A percentile compares a stretch with the other conserved stretches of the same genome.
Evolutionary conservation across 1,140 invertebrate species (phyloP).

Genomic region (Hyposmocoma kahamanoa): DNA sequence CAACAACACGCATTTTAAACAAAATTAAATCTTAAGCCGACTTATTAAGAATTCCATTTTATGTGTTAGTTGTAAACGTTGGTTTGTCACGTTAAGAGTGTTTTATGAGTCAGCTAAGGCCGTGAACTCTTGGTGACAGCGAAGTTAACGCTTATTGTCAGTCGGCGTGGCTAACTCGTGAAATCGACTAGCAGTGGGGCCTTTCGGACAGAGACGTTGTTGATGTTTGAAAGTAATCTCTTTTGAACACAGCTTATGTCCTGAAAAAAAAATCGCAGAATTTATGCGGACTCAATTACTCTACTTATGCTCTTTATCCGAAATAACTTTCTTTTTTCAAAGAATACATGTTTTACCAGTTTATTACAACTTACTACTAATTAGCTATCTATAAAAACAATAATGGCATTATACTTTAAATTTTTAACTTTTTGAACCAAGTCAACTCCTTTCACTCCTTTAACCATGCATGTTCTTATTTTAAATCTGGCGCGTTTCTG

Average conservation of each 20-base stretch:
- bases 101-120: constrained; percentile 50
- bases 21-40: neutral
- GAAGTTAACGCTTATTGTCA: constrained; percentile 59
- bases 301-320: too few species aligned
- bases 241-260: too few species aligned
- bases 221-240: too few species aligned
- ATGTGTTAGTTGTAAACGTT: neutral
- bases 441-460: constrained; percentile 8
- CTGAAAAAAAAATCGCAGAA: too few species aligned
- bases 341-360: too few species aligned
- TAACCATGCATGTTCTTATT: constrained; percentile 48
- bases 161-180: constrained; percentile 63
- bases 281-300: too few species aligned
- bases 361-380: too few species aligned
- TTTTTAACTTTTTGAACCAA: too few species aligned
- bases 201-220: constrained; percentile 27
- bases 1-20: neutral
- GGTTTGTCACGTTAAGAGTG: constrained; percentile 32
- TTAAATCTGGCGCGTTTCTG: constrained; percentile 53
- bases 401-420: too few species aligned
- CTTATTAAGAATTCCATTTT: neutral
- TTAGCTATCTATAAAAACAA: too few species aligned
- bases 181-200: constrained; percentile 60
- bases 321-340: too few species aligned
- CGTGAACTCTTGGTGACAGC: constrained; percentile 55